Conservation (phyloP, 2,113 vertebrate species). For the Chaenocephalus aceratus region DNA sequence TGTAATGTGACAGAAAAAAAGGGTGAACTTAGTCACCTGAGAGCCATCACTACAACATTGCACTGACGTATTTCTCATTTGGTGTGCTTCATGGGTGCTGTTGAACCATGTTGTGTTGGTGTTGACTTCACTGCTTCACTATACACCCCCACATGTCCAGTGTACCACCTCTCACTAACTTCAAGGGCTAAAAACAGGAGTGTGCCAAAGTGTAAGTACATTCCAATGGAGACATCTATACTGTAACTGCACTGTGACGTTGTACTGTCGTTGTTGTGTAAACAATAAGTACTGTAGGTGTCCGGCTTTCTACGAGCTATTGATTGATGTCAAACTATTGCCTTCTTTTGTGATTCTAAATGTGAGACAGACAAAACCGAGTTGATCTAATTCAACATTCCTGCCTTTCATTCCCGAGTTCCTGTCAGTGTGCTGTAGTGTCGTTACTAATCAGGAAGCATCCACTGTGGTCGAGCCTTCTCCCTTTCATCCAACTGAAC, state of each 20-base stretch:
- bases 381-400: slow-evolving; percentile 62
- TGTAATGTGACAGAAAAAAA: neutral
- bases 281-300: slow-evolving; percentile 66
- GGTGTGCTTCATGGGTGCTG: slow-evolving; percentile 22
- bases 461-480: slow-evolving; percentile 54
- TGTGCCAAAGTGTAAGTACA: slow-evolving; percentile 72
- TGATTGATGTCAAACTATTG: slow-evolving; percentile 60
- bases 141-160: slow-evolving; percentile 14
- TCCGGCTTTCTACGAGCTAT: slow-evolving; percentile 57
- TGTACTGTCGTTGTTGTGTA: slow-evolving; percentile 57
- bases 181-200: slow-evolving; percentile 82
- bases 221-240: slow-evolving; percentile 81
- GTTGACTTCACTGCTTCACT: slow-evolving; percentile 26
- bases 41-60: slow-evolving; percentile 45
- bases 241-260: slow-evolving; percentile 75
- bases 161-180: slow-evolving; percentile 41
- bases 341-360: slow-evolving; percentile 51
- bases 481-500: slow-evolving; percentile 49
- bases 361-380: slow-evolving; percentile 33
- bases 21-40: slow-evolving; percentile 8
- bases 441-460: slow-evolving; percentile 69
- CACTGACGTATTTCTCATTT: slow-evolving; percentile 43
- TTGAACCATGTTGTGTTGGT: slow-evolving; percentile 22
- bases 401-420: slow-evolving; percentile 65
- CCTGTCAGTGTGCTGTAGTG: slow-evolving; percentile 60